Evolutionary conservation across 2,113 vertebrate species (phyloP), one percentile per base, ranked within the genome.

Genomic region (Grus americana): DNA sequence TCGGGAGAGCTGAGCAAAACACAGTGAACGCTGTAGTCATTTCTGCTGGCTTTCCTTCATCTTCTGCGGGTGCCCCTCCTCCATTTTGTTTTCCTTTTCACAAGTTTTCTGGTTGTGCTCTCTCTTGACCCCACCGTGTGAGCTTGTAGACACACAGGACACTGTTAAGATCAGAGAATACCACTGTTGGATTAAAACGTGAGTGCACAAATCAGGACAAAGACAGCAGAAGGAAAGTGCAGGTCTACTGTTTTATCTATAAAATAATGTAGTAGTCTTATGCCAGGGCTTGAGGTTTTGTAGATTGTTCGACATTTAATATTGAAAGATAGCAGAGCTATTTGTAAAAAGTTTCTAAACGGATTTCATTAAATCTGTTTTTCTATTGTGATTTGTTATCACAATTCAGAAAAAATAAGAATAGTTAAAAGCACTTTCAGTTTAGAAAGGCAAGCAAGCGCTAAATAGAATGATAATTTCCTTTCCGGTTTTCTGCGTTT

Each of bases 1-100:
- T 97, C n/a, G 85, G 49, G 95, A 96, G 96, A 97, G 93, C 97
- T 96, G 95, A 98, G 96, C 94, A 96, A 96, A 98, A 97, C 86
- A 95, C 86, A 66, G 82, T 93, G 29, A 90, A 93, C 15, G 49
- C 93, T 98, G 47, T 93, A 97, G 96, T 84, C 93, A 94, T 97
- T 98, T 98, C 92, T 98, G 92, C 95, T 96, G 92, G 79, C 57
- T 88, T 96, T 90, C 96, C 92, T 94, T 97, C 86, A 86, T 91
- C 65, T 95, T 95, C 86, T 79, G 67, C 13, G n/a, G 34, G 80
- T 94, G 93, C 66, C 95, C 75, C 79, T 91, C 82, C 87, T 96
- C 88, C 82, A 96, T 97, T 97, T 98, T 91, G 92, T 97, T 97
- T 97, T 90, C 68, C 57, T 97, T 97, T 94, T 85, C 94, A 52